Conservation (phyloP, 1,140 invertebrate species). For the Coelopa frigida region DNA sequence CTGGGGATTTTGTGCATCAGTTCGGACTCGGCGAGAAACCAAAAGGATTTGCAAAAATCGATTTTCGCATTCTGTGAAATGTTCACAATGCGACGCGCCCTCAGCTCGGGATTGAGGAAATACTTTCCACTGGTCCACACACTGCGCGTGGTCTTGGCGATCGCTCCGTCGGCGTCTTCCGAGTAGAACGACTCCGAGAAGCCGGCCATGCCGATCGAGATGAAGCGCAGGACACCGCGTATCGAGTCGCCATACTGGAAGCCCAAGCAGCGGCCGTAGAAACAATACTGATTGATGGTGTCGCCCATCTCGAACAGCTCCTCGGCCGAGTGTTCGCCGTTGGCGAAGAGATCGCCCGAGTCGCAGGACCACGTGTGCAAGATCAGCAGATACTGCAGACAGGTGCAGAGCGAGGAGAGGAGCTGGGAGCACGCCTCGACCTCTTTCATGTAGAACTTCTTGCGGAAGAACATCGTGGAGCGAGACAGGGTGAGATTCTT, state of each 20-base stretch:
- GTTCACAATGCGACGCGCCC: conserved; percentile 77
- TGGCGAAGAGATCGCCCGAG: conserved; percentile 59
- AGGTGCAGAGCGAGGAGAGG: conserved; percentile 63
- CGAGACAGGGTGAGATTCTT: conserved; percentile 62
- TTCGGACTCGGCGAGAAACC: conserved; percentile 83
- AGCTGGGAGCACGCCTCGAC: conserved; percentile 69
- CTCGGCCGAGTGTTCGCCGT: conserved; percentile 60
- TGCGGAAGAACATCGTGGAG: conserved; percentile 76
- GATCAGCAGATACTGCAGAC: conserved; percentile 63
- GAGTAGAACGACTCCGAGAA: conserved; percentile 83
- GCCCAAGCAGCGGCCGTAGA: conserved; percentile 87
- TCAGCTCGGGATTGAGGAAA: conserved; percentile 78
- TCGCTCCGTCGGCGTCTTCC: conserved; percentile 47
- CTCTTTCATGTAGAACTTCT: conserved; percentile 67
- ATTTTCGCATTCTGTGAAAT: conserved; percentile 84
- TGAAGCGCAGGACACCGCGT: conserved; percentile 65
- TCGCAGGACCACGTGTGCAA: conserved; percentile 60
- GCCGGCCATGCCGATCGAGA: conserved; percentile 80
- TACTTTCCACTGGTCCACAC: conserved; percentile 61
- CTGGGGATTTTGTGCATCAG: conserved; percentile 66
- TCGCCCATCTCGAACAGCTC: conserved; percentile 72
- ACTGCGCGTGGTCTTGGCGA: conserved; percentile 54
- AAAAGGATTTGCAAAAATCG: conserved; percentile 91
- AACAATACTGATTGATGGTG: conserved; percentile 84
- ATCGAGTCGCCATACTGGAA: conserved; percentile 79